Evolutionary conservation across 2,113 vertebrate genomes (phyloP), one percentile per base, ranked within the genome.

Genomic region (Piprites chloris): DNA sequence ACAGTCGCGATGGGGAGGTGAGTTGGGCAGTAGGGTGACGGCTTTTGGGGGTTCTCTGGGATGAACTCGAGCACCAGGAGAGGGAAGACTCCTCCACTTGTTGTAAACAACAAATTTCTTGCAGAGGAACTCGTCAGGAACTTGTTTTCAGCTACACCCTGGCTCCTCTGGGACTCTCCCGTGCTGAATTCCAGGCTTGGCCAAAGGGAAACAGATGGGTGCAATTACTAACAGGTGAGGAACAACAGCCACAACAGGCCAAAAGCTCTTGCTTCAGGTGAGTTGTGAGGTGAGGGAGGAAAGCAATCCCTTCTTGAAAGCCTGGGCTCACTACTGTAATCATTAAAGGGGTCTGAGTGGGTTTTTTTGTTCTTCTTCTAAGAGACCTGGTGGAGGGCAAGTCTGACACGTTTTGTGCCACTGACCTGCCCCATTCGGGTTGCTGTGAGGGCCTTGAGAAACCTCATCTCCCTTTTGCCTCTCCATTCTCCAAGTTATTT

Each of bases 311-410:
- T 47, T n/a, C 28, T 49, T 28, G 32, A 39, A n/a, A 47, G 7
- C 27, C 50, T 30, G 14, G 14, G 5, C 9, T 75, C 3, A 0
- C 17, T n/a, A 6, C 2, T 61, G 16, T 9, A 5, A 39, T n/a
- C 66, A 8, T 8, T 3, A 3, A 11, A 37, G 21, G 4, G 22
- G 3, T 73, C 50, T 41, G 9, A 46, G 6, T 21, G 19, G 1
- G 0, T 33, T 55, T 33, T 1, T 62, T 41, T 1, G 18, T 20
- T 8, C 9, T 24, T 65, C 30, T 61, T 85, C 35, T 10, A 7
- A 50, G 67, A 76, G 26, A 14, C 6, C 13, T 62, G 20, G 7
- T 26, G 33, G 19, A 63, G 47, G 35, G 18, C 5, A 26, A 79
- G 41, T 37, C 9, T 63, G 41, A 32, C 5, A 5, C 3, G 9